Evolutionary conservation across 2,113 vertebrate species (phyloP).

Genomic region (Xenopus laevis): DNA sequence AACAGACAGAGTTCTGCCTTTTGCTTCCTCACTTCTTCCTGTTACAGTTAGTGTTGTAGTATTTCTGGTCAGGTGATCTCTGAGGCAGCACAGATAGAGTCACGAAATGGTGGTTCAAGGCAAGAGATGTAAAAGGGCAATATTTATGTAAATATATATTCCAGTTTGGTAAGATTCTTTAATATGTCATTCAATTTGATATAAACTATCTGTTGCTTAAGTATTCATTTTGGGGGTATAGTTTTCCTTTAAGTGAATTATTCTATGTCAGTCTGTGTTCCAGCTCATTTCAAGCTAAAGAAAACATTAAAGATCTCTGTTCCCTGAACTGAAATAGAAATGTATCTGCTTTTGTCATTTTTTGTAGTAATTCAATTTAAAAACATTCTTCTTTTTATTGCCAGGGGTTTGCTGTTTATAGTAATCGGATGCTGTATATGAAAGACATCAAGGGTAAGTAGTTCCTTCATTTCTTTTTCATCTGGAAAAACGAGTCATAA

Average conservation of each 20-base stretch:
- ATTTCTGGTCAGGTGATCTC: too few relatives aligned
- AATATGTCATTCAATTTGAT: too few relatives aligned
- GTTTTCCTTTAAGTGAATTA: slow-evolving; percentile 12
- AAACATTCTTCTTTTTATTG: neutral
- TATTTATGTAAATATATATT: too few relatives aligned
- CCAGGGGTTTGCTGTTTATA: slow-evolving; percentile 21
- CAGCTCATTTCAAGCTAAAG: slow-evolving; percentile 4
- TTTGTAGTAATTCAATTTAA: slow-evolving; percentile 7
- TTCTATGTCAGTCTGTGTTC: neutral
- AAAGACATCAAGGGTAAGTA: slow-evolving; percentile 25
- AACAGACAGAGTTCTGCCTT: too few relatives aligned
- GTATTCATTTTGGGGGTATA: too few relatives aligned
- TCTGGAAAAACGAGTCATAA: slow-evolving; percentile 24
- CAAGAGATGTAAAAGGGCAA: too few relatives aligned
- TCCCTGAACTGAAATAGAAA: slow-evolving; percentile 1
- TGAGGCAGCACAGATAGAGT: too few relatives aligned
- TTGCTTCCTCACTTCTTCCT: too few relatives aligned
- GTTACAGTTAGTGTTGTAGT: too few relatives aligned
- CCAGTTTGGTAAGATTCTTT: too few relatives aligned
- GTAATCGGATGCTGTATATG: slow-evolving; percentile 20
- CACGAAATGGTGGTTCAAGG: too few relatives aligned
- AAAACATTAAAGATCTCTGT: slow-evolving; percentile 6
- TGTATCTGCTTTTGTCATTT: neutral
- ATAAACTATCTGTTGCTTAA: too few relatives aligned
- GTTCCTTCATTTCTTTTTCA: slow-evolving; percentile 21